Base-by-base conservation (phyloP, 2,113 vertebrate species). In the Galemys pyrenaicus region DNA sequence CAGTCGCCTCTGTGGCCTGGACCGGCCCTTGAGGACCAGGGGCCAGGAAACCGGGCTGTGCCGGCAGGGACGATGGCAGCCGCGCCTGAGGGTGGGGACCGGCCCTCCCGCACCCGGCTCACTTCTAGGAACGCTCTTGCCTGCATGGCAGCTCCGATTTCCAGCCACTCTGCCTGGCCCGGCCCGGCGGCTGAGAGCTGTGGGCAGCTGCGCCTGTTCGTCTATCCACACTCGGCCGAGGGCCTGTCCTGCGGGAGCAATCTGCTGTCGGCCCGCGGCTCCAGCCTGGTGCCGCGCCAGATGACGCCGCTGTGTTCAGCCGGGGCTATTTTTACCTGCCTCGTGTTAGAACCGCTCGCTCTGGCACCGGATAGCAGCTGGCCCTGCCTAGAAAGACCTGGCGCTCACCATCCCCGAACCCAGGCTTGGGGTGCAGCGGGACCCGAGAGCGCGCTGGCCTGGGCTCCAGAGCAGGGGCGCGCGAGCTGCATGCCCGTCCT, bases 81-180 rank as follows among this genome's bases (percentile, higher is more conserved):
- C n/a, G n/a, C n/a, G n/a, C n/a, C n/a, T n/a, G n/a, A n/a, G n/a
- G n/a, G n/a, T n/a, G n/a, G n/a, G n/a, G n/a, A n/a, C n/a, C n/a
- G n/a, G n/a, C n/a, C 44, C 44, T 44, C 44, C 46, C 10, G 8
- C 7, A 11, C 46, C 8, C 46, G 10, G 46, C 46, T 49, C 46
- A 8, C 46, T 96, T 96, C 84, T 82, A 73, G 37, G 58, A 81
- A 91, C 81, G n/a, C 44, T 83, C 44, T 44, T 44, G 44, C n/a
- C n/a, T n/a, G n/a, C n/a, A n/a, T n/a, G n/a, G n/a, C n/a, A 56
- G 58, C 30, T 70, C 56, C 79, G 89, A 58, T 89, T 89, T 94
- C 78, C 73, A 49, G 17, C 87, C 51, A 77, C 28, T 87, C 90
- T 94, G 60, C 9, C 46, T 58, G 84, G 0, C 32, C 35, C 24